Evolutionary conservation across 1,140 invertebrate genomes (phyloP).

Genomic region (Heterodera schachtii): DNA sequence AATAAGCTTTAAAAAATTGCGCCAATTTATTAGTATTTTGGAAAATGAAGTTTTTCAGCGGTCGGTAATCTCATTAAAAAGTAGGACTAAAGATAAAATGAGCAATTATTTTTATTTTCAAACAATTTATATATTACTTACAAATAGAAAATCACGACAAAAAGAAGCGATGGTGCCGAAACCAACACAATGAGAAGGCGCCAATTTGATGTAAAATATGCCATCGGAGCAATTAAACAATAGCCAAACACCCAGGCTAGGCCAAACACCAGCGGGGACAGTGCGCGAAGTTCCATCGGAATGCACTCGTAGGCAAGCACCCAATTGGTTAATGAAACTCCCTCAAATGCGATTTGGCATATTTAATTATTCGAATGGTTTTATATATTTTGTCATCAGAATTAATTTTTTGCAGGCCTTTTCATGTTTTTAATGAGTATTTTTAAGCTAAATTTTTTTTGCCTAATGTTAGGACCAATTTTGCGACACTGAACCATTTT

Average conservation of each 20-base stretch:
- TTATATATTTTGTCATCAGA: too few relatives aligned
- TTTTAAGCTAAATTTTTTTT: too few relatives aligned
- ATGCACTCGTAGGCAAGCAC: constrained; percentile 53
- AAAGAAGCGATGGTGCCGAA: constrained; percentile 39
- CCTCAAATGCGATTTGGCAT: constrained; percentile 16
- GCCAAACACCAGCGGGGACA: constrained; percentile 49
- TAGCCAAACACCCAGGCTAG: constrained; percentile 56
- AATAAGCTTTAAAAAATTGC: too few relatives aligned
- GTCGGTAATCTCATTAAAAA: too few relatives aligned
- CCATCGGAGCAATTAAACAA: constrained; percentile 42
- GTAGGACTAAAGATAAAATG: too few relatives aligned
- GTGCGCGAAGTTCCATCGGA: constrained; percentile 1
- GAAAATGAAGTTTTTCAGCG: too few relatives aligned
- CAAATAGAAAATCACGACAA: constrained; percentile 39
- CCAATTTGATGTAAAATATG: constrained; percentile 45
- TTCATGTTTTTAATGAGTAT: too few relatives aligned
- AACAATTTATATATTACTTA: not conserved
- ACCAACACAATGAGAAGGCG: constrained; percentile 34
- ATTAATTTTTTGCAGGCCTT: too few relatives aligned
- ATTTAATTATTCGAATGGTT: too few relatives aligned
- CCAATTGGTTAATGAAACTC: constrained; percentile 45
- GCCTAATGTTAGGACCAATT: too few relatives aligned
- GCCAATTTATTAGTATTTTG: too few relatives aligned
- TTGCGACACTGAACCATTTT: too few relatives aligned
- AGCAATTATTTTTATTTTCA: not conserved